These are phyloP conservation scores for Doryteuthis pealeii DNA, from an alignment of 1,140 invertebrate species.

Conservation along the genomic window DNA sequence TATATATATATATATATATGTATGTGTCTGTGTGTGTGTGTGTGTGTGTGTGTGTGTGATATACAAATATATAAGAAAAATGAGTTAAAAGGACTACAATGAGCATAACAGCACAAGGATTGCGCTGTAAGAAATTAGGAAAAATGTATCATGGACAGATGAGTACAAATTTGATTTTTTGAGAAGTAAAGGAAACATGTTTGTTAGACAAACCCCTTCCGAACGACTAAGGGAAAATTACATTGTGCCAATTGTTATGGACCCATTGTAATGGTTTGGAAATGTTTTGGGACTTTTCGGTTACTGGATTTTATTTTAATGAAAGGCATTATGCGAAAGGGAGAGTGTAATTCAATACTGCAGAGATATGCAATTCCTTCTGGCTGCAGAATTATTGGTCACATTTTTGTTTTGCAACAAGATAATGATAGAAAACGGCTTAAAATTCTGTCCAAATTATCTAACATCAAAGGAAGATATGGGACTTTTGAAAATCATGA, in stretches of 20 bases:
- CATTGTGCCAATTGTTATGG: neutral
- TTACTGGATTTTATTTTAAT: neutral
- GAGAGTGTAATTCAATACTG: neutral
- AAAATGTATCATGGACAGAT: neutral
- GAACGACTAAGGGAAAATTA: neutral
- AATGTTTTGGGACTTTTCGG: neutral
- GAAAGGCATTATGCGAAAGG: neutral
- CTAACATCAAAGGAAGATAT: too few relatives aligned
- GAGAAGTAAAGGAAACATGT: neutral
- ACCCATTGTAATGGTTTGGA: neutral
- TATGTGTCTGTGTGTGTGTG: too few relatives aligned
- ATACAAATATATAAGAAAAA: too few relatives aligned
- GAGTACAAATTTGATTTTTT: neutral
- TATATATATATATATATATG: too few relatives aligned
- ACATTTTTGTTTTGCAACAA: neutral
- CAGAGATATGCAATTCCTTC: neutral
- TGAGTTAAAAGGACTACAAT: neutral
- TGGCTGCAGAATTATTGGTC: neutral
- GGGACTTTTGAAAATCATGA: neutral
- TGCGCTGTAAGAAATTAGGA: neutral
- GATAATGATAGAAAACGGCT: neutral
- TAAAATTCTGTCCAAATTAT: neutral
- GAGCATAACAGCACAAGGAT: neutral
- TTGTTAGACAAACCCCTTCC: neutral
- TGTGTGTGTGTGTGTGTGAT: too few relatives aligned